Conservation (phyloP, 2,113 vertebrate species). For the Pongo pygmaeus region DNA sequence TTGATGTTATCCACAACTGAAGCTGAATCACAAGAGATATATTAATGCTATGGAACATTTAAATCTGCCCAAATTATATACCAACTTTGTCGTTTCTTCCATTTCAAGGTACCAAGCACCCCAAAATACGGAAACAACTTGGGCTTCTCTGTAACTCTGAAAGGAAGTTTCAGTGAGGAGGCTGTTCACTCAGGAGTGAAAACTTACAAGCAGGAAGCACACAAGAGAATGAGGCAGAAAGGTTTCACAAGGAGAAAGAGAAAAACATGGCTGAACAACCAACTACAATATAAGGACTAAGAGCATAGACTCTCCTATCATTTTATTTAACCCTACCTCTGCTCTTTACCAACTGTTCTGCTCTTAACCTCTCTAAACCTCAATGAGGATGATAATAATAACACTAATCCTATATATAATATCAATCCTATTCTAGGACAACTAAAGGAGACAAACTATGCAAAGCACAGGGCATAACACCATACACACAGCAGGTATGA, state of each 20-base stretch:
- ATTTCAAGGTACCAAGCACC: not conserved
- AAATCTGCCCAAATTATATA: not conserved
- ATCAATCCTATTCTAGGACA: not conserved
- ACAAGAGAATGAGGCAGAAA: not conserved
- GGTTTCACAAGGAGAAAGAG: not conserved
- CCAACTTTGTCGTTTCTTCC: not conserved
- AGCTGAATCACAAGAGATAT: not conserved
- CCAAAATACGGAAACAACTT: not conserved
- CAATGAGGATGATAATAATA: not conserved
- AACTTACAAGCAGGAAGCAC: not conserved
- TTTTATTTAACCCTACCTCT: no score
- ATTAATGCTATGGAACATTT: not conserved
- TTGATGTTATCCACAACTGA: not conserved
- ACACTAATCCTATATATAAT: not conserved
- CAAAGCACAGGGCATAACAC: not conserved
- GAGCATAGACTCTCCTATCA: not conserved
- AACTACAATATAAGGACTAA: accelerated
- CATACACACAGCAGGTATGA: accelerated
- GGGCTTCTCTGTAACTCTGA: not conserved
- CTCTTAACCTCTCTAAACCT: not conserved
- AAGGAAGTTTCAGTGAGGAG: no score
- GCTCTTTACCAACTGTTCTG: not conserved
- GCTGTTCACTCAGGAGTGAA: not conserved
- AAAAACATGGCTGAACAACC: not conserved
- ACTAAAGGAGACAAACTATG: not conserved